A percentile compares a stretch with the other conserved stretches of the same genome.
Evolutionary conservation across 2,797 vertebrate species (phyloP).

Genomic region (Onychomys torridus): DNA sequence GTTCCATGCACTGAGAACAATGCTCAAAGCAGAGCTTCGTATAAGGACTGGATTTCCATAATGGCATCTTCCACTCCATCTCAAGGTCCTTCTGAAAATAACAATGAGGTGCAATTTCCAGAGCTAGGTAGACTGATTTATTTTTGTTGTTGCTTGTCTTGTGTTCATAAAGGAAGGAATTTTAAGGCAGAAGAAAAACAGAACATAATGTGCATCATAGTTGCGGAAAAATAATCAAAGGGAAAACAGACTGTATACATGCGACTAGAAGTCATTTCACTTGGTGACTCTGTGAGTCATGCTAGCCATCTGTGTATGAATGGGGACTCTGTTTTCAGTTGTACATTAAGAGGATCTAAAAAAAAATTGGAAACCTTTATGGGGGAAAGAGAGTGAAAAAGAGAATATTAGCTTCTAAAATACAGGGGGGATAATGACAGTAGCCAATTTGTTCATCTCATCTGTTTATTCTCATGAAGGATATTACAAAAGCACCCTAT

Average conservation of each 20-base stretch:
- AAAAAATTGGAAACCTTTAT: slow-evolving; percentile 69
- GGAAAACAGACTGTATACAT: slow-evolving; percentile 53
- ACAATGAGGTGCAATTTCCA: slow-evolving; percentile 28
- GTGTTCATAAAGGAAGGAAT: not conserved
- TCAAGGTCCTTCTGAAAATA: slow-evolving; percentile 62
- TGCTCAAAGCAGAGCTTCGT: slow-evolving; percentile 46
- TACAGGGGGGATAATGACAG: slow-evolving; percentile 61
- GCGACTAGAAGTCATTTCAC: slow-evolving; percentile 58
- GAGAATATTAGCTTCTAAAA: slow-evolving; percentile 79
- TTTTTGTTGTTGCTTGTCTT: not conserved
- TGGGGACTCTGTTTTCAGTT: slow-evolving; percentile 51
- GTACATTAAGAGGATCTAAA: slow-evolving; percentile 58
- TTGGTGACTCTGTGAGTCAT: slow-evolving; percentile 67
- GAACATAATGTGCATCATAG: slow-evolving; percentile 3
- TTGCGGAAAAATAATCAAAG: slow-evolving; percentile 40
- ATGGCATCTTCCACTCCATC: slow-evolving; percentile 33
- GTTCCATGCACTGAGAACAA: slow-evolving; percentile 40
- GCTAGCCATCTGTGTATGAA: slow-evolving; percentile 64
- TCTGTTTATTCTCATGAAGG: slow-evolving; percentile 58
- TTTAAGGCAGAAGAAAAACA: slow-evolving; percentile 60
- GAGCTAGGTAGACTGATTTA: not conserved
- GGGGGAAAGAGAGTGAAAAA: slow-evolving; percentile 58
- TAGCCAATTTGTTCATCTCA: slow-evolving; percentile 73
- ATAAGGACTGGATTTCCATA: slow-evolving; percentile 56
- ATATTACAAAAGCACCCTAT: slow-evolving; percentile 56